Base-by-base conservation (phyloP, 2,797 vertebrate species). In the Menidia menidia region DNA sequence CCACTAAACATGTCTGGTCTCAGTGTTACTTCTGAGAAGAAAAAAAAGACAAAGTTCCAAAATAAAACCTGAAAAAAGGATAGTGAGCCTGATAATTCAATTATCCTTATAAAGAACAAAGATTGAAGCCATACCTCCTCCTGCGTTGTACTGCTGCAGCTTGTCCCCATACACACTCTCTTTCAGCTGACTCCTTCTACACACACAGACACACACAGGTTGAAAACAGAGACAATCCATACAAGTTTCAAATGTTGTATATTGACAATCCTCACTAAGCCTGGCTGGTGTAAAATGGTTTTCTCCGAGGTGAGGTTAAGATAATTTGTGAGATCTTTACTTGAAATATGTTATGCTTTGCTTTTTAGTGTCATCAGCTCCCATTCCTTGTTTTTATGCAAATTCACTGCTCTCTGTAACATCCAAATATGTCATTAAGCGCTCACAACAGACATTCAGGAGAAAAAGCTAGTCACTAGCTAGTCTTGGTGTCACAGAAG, bases 151-250 rank as follows among this genome's bases (percentile, higher is more conserved):
- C 83, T 98, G 97, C 84, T 97, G 97, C 31, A 97, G 87, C 70
- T 98, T 98, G 60, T 98, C 97, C 0, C 96, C 97, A 78, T 97
- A 98, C 19, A 96, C 93, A 0, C 95, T 97, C 85, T 98, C 97
- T 87, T 98, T 98, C 87, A 96, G 92, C 48, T 95, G 96, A 0
- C 96, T 93, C 72, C 96, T 96, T 89, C 97, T 98, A 2, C 44
- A 78, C 5, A 57, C 44, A 59, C 0, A 69, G 4, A 58, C 15
- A 14, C 5, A 68, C 15, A 43, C 57, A 64, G 47, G 35, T 44
- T 5, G 19, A 8, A 53, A 39, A 67, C 13, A 60, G 56, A 65
- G 48, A 70, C 48, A 52, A 43, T 63, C 56, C 35, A 79, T 25
- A 68, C 53, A 71, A 60, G 52, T 73, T 60, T 58, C 35, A 63